Evolutionary conservation across 2,888 invertebrate species (phyloP).

Genomic region (Octonoba sinensis): DNA sequence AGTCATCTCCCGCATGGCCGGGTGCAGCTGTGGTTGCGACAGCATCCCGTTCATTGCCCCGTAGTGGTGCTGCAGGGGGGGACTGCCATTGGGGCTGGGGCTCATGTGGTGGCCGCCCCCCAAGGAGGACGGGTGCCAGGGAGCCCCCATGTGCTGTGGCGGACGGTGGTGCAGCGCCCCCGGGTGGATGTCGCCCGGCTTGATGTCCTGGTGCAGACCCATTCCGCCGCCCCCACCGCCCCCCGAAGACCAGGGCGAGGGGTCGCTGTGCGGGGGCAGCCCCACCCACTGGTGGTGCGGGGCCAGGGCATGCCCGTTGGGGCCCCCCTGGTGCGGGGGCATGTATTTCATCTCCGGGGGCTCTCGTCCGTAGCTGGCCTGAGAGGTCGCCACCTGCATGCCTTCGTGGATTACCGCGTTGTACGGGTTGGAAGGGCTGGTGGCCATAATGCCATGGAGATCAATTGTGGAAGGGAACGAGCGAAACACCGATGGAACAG

Average conservation of each 20-base stretch:
- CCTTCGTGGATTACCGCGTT: slow-evolving; percentile 76
- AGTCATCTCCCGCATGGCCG: slow-evolving; percentile 73
- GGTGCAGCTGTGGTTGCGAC: slow-evolving; percentile 72
- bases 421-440: slow-evolving; percentile 83
- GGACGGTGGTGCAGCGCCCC: slow-evolving; percentile 63
- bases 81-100: slow-evolving; percentile 73
- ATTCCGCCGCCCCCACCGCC: slow-evolving; percentile 78
- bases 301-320: slow-evolving; percentile 75
- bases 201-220: slow-evolving; percentile 76
- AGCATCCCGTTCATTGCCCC: slow-evolving; percentile 82
- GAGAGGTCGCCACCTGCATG: slow-evolving; percentile 70
- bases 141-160: slow-evolving; percentile 75
- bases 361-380: slow-evolving; percentile 71
- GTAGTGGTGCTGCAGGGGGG: slow-evolving; percentile 71
- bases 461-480: slow-evolving; percentile 56
- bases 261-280: slow-evolving; percentile 67
- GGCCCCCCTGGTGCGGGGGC: slow-evolving; percentile 82
- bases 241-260: slow-evolving; percentile 84
- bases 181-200: slow-evolving; percentile 73
- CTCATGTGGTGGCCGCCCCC: slow-evolving; percentile 59
- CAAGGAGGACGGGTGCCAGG: slow-evolving; percentile 93
- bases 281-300: slow-evolving; percentile 68
- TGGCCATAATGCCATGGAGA: slow-evolving; percentile 80
- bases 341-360: slow-evolving; percentile 92
- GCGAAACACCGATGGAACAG: slow-evolving; percentile 4